Percentiles rank a stretch among this genome's conserved stretches.
These are phyloP conservation scores for Mus pahari DNA, from an alignment of 2,113 vertebrate species.

Conservation along the genomic window DNA sequence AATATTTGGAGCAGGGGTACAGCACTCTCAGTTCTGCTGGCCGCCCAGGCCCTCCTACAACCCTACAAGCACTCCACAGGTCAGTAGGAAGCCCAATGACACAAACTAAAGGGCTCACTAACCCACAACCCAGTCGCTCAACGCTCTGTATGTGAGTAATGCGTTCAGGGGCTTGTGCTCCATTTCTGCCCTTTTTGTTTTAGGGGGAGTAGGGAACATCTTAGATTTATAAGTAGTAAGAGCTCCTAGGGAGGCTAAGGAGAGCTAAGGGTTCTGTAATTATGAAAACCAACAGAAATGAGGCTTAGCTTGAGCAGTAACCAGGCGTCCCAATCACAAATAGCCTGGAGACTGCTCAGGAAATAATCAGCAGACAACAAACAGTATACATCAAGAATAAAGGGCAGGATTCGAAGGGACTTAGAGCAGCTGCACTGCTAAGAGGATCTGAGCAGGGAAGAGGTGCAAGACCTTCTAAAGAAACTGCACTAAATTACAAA, in stretches of 20 bases:
- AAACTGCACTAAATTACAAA: background rate
- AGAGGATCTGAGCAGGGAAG: background rate
- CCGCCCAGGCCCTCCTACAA: no score
- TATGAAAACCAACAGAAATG: background rate
- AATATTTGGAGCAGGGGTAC: background rate
- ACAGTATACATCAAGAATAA: background rate
- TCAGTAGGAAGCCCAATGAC: background rate
- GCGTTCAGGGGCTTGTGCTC: background rate
- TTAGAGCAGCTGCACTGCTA: background rate
- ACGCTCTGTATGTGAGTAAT: background rate
- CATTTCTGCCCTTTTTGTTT: background rate
- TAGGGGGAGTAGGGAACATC: background rate
- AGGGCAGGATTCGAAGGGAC: background rate
- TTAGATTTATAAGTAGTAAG: background rate
- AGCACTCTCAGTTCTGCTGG: background rate
- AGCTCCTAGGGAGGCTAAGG: background rate
- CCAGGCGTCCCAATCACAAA: background rate
- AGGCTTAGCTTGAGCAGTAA: background rate
- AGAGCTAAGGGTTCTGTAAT: background rate
- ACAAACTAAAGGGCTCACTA: background rate
- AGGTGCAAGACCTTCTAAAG: background rate
- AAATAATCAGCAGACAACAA: background rate
- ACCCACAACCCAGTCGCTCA: background rate
- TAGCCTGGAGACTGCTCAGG: background rate
- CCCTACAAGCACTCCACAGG: background rate